Base-by-base conservation (phyloP, 2,113 vertebrate genomes). In the Gobiocypris rarus region DNA sequence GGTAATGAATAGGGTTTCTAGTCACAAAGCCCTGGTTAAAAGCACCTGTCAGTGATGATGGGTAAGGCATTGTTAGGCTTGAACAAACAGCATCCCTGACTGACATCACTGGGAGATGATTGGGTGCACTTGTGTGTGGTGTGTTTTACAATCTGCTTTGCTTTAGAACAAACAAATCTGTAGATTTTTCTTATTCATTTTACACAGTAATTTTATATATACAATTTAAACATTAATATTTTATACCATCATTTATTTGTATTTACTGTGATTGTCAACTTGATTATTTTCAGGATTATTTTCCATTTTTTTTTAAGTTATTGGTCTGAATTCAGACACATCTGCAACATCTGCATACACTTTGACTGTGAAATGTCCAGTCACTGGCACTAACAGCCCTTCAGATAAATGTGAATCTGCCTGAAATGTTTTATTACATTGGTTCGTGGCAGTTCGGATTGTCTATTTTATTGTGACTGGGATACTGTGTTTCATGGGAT, bases 1-100 rank as follows among this genome's bases (percentile, higher is more conserved):
- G 75, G 65, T 85, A 87, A 85, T 84, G 45, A 86, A 83, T 80
- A 71, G 75, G 58, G 84, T 86, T 89, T 80, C 56, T 82, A 58
- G n/a, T 75, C 41, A 73, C 75, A 83, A 90, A 91, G 59, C 52
- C 82, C 67, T 71, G 43, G 54, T 71, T 71, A 67, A 82, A 73
- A 85, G 31, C 86, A 78, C 88, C 77, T 84, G 86, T 82, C 56
- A 52, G 15, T 77, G 59, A 83, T 77, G 79, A 84, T 76, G 70
- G 58, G 43, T 75, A n/a, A 54, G 31, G 48, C 48, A 70, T 82
- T 71, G 80, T 82, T 82, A 38, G 28, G 80, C 48, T 56, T 71
- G 45, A 71, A 19, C 48, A 82, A 82, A 82, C 80, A 82, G 48
- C 63, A 82, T 82, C 65, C 48, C 48, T 54, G 48, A 70, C 63